A percentile compares a stretch with the other conserved stretches of the same genome.
Evolutionary conservation across 2,888 invertebrate genomes (phyloP).

Genomic region (Calameuta filiformis): DNA sequence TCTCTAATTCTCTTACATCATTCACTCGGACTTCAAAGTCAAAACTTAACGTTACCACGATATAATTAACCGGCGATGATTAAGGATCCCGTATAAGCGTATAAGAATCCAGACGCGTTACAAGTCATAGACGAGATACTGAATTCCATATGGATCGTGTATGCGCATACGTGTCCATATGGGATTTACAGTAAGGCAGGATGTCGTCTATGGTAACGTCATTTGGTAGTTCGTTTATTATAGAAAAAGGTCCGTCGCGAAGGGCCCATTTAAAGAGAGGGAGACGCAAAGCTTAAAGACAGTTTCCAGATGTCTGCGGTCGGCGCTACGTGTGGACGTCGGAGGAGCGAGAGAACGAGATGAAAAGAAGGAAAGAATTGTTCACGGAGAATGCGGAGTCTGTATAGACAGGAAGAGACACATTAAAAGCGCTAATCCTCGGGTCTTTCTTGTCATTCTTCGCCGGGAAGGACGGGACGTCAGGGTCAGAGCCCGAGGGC

Average conservation of each 20-base stretch:
- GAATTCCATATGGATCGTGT: background rate
- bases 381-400: background rate
- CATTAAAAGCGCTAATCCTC: conserved; percentile 60
- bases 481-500: background rate
- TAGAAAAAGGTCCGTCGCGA: background rate
- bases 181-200: background rate
- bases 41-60: background rate
- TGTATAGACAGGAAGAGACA: conserved; percentile 40
- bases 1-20: background rate
- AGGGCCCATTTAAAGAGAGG: background rate
- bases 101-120: background rate
- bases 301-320: background rate
- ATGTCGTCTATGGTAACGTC: background rate
- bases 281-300: background rate
- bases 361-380: background rate
- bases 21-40: background rate
- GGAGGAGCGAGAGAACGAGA: background rate
- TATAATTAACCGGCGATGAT: background rate
- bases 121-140: background rate
- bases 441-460: conserved; percentile 27
- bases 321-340: background rate
- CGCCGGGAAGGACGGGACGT: background rate
- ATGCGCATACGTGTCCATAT: background rate
- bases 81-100: background rate
- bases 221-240: conserved; percentile 22